Conservation (phyloP, 2,797 vertebrate genomes). For the Chlorospingus flavigularis region DNA sequence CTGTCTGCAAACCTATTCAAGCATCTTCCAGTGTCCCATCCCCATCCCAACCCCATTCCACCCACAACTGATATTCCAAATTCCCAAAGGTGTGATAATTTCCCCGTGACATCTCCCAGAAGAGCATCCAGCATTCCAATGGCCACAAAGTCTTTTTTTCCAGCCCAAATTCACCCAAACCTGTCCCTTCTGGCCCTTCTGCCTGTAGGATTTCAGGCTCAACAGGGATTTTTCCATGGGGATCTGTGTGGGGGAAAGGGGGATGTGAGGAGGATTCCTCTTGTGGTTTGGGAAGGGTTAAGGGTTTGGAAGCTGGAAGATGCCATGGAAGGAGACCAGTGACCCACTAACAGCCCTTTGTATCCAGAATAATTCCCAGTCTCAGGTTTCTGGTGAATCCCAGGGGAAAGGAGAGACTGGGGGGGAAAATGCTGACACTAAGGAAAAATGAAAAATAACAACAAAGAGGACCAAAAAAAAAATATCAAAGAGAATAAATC, state of each 20-base stretch:
- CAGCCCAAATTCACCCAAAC: background rate
- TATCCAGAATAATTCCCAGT: background rate
- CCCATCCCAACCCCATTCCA: background rate
- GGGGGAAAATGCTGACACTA: background rate
- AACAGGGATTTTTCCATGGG: fast-evolving
- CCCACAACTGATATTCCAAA: background rate
- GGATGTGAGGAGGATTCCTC: fast-evolving
- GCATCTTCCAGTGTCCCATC: too few relatives aligned
- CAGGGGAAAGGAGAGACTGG: background rate
- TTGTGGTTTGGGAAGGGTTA: background rate
- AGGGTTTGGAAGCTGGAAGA: background rate
- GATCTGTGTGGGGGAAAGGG: background rate
- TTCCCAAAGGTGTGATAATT: background rate
- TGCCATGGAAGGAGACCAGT: background rate
- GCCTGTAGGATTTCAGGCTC: fast-evolving
- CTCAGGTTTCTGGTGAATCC: background rate
- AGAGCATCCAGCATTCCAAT: background rate
- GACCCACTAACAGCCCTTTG: background rate
- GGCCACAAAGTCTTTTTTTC: fast-evolving
- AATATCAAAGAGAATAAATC: conserved; percentile 59
- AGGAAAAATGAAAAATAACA: conserved; percentile 37
- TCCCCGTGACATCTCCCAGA: background rate
- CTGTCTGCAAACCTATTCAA: background rate
- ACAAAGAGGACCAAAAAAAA: background rate
- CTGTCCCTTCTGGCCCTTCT: background rate